Conservation (phyloP, 2,888 invertebrate species). For the Strigamia transsilvanica region DNA sequence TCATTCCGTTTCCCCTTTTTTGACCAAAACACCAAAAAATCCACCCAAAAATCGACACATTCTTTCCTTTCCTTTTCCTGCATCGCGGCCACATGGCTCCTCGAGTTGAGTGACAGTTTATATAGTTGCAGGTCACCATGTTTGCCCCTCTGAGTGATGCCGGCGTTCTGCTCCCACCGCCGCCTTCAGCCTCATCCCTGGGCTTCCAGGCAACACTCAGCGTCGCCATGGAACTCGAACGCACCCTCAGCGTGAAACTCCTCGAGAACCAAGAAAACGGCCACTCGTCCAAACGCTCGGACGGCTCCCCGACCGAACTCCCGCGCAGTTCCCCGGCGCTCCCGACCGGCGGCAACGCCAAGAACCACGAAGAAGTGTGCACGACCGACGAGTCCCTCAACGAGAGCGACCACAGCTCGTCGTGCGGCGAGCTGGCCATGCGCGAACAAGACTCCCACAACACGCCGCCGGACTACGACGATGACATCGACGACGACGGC, state of each 20-base stretch:
- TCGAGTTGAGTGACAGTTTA: background rate
- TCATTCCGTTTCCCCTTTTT: too few relatives aligned
- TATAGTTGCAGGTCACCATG: slow-evolving; percentile 32
- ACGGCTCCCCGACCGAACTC: slow-evolving; percentile 21
- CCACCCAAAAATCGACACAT: too few relatives aligned
- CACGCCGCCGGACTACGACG: slow-evolving; percentile 55
- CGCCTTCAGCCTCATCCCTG: slow-evolving; percentile 51
- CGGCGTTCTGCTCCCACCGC: background rate
- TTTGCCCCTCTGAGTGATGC: slow-evolving; percentile 45
- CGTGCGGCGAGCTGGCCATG: background rate
- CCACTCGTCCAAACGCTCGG: background rate
- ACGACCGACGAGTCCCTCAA: background rate
- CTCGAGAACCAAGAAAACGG: background rate
- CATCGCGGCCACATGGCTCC: too few relatives aligned
- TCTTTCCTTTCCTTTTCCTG: too few relatives aligned
- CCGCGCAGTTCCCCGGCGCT: slow-evolving; percentile 15
- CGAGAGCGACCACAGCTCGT: slow-evolving; percentile 50
- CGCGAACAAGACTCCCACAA: background rate
- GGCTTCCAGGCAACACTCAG: slow-evolving; percentile 56
- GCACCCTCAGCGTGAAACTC: slow-evolving; percentile 38
- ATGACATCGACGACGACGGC: slow-evolving; percentile 52
- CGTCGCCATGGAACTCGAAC: slow-evolving; percentile 56
- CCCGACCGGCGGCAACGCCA: background rate
- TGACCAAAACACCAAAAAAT: too few relatives aligned
- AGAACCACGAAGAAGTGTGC: background rate